Base-by-base conservation (phyloP, 2,113 vertebrate species). In the Hoplias malabaricus region DNA sequence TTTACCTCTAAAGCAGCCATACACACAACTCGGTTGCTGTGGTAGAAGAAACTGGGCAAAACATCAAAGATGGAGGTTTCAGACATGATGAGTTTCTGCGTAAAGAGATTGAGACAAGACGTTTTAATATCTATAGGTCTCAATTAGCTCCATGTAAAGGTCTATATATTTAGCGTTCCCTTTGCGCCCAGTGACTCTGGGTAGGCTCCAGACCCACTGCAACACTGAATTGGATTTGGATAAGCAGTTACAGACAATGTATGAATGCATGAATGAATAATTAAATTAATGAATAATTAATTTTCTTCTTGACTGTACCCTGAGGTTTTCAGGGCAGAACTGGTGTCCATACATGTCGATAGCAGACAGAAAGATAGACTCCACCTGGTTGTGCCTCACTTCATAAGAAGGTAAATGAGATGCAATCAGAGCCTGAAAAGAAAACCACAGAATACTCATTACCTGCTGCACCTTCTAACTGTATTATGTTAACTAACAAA, bases 61-160 rank as follows among this genome's bases (percentile, higher is more conserved):
- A 99, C 98, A 0, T 99, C 98, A 19, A 99, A 99, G 84, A 99
- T 99, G 67, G 96, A 98, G 1, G 97, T 99, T 89, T 99, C 97
- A 0, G 98, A 99, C 25, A 99, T 92, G 80, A 99, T 99, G 71
- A 99, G 90, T 93, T 99, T 99, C 98, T 99, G 81, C 3, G 38
- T 8, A 33, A 16, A 42, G 21, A 61, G 2, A 61, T 9, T 0
- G 2, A 36, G 34, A 65, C 0, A 5, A 0, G 7, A 68, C 21
- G 2, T 2, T 46, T 38, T 42, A 12, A 10, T 42, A 11, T 46
- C 19, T 16, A 2, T 16, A 12, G 2, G 13, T 11, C 8, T 42
- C 5, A 42, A 11, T 42, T 42, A 7, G 13, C 9, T 10, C 40
- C 40, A 42, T n/a, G n/a, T n/a, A n/a, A n/a, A n/a, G n/a, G n/a